Evolutionary conservation across 2,888 invertebrate genomes (phyloP).

Genomic region (Sinelater perroti): DNA sequence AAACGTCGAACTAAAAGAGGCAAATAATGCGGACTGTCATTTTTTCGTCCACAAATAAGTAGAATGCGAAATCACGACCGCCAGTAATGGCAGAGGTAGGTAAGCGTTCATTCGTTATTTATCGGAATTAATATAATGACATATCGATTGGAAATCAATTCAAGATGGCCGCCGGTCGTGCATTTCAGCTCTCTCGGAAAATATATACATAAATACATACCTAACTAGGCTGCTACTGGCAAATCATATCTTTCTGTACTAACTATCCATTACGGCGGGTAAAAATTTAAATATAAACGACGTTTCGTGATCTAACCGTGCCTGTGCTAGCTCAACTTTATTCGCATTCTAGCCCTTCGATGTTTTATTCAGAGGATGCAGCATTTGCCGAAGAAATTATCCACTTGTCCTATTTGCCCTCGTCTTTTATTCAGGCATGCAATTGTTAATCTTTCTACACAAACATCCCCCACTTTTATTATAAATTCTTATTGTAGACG

Average conservation of each 20-base stretch:
- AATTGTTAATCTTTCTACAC: constrained; percentile 53
- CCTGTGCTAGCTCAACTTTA: constrained; percentile 46
- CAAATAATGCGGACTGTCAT: constrained; percentile 42
- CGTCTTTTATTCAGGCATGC: constrained; percentile 53
- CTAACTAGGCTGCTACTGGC: constrained; percentile 53
- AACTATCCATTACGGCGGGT: constrained; percentile 50
- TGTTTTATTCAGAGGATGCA: constrained; percentile 55
- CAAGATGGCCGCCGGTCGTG: constrained; percentile 54
- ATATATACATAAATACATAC: constrained; percentile 56
- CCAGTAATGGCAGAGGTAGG: constrained; percentile 45
- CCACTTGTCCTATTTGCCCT: constrained; percentile 57
- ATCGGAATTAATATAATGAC: constrained; percentile 59
- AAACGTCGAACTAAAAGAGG: constrained; percentile 43
- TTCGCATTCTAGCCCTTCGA: constrained; percentile 43
- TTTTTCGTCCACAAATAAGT: constrained; percentile 41
- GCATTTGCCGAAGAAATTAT: constrained; percentile 58
- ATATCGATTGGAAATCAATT: constrained; percentile 57
- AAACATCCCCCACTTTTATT: constrained; percentile 44
- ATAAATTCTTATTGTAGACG: constrained; percentile 51
- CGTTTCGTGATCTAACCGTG: constrained; percentile 50
- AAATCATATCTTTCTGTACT: constrained; percentile 52
- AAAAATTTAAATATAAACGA: constrained; percentile 56
- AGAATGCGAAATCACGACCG: constrained; percentile 45
- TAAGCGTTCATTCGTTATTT: constrained; percentile 47
- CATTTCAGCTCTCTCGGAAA: constrained; percentile 52